Base-by-base conservation (phyloP, 2,888 invertebrate species). In the Diplazon laetatorius region DNA sequence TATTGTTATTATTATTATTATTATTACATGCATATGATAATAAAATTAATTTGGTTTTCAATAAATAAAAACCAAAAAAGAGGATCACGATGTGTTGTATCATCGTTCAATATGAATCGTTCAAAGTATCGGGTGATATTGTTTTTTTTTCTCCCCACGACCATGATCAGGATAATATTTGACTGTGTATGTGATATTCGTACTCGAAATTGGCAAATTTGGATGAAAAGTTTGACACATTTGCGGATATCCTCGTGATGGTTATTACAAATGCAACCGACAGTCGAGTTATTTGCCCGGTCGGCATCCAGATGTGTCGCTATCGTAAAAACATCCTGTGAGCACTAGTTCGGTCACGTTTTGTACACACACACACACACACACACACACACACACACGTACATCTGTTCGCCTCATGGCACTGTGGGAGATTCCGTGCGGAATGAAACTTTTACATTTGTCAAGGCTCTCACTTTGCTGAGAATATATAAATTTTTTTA, bases 321-420 rank as follows among this genome's bases (percentile, higher is more conserved):
- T 60, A 44, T 73, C 69, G 30, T 63, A 59, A 73, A 78, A n/a
- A n/a, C n/a, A 69, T 69, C 48, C 63, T 50, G 35, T 14, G 44
- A 14, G 48, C 18, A 20, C 25, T 44, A 16, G 55, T 44, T 68
- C 18, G 16, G 8, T 4, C 1, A 35, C 10, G 3, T 22, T 60
- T 2, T 22, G n/a, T 22, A 42, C 16, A 30, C n/a, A n/a, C n/a
- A n/a, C n/a, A n/a, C n/a, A n/a, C n/a, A n/a, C n/a, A n/a, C n/a
- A n/a, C n/a, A n/a, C n/a, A n/a, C n/a, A n/a, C n/a, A n/a, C n/a
- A n/a, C n/a, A n/a, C n/a, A n/a, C 10, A 10, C 14, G n/a, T 66
- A 66, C 77, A 78, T 78, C 77, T 78, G 77, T 18, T 78, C 25
- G 52, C 77, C 77, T 73, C 59, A 63, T 73, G 77, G 20, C 50